Conservation (phyloP, 2,888 invertebrate genomes). For the Pachliopta kotzebuea region DNA sequence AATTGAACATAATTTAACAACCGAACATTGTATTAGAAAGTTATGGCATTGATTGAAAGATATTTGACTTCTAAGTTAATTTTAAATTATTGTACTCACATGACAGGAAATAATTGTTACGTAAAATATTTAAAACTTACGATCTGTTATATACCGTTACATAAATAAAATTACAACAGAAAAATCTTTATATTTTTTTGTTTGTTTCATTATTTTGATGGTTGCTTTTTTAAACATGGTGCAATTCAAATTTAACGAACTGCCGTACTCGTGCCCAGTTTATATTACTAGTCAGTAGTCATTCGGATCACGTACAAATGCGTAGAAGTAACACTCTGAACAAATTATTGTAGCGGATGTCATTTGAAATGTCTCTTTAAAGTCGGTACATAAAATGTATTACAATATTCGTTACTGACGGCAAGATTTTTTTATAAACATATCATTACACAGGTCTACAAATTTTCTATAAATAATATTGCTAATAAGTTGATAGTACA, state of each 20-base stretch:
- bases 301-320: constrained; percentile 3
- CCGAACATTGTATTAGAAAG: too few relatives aligned
- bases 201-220: neutral
- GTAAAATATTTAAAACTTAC: too few relatives aligned
- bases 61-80: too few relatives aligned
- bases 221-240: neutral
- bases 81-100: too few relatives aligned
- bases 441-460: neutral
- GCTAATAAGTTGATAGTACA: neutral
- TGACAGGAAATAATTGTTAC: too few relatives aligned
- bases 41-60: too few relatives aligned
- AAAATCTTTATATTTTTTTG: neutral
- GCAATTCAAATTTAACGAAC: neutral
- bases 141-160: too few relatives aligned
- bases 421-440: neutral
- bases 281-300: neutral
- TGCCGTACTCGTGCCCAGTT: neutral
- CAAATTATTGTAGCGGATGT: neutral
- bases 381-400: neutral
- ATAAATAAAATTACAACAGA: too few relatives aligned
- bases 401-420: neutral
- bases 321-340: constrained; percentile 9
- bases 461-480: too few relatives aligned
- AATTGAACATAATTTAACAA: too few relatives aligned
- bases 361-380: neutral